Conservation (phyloP, 1,140 invertebrate genomes). For the Harpegnathos saltator region DNA sequence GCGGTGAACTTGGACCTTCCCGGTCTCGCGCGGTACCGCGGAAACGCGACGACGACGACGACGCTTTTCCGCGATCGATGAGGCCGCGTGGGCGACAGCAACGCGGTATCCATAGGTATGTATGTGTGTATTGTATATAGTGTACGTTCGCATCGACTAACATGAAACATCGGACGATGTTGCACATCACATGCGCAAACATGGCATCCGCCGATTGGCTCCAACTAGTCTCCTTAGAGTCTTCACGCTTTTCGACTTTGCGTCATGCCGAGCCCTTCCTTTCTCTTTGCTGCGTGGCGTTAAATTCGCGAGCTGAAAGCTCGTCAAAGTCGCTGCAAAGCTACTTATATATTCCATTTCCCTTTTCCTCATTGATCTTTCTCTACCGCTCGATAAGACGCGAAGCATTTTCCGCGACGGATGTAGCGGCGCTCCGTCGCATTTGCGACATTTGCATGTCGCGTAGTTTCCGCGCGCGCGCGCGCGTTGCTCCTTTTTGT, state of each 20-base stretch:
- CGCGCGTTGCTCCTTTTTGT: conserved; percentile 72
- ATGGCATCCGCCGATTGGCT: too few relatives aligned
- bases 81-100: background rate
- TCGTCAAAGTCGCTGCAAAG: background rate
- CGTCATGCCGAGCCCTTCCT: too few relatives aligned
- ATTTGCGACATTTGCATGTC: too few relatives aligned
- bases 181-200: too few relatives aligned
- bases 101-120: background rate
- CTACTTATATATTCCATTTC: background rate
- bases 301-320: background rate
- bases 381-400: conserved; percentile 13
- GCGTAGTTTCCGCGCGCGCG: conserved; percentile 48
- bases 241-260: too few relatives aligned
- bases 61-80: conserved; percentile 31
- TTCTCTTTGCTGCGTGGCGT: too few relatives aligned
- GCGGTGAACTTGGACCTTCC: conserved; percentile 47
- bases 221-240: too few relatives aligned
- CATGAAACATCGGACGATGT: too few relatives aligned
- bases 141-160: too few relatives aligned
- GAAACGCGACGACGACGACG: too few relatives aligned
- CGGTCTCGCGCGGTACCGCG: background rate
- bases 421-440: background rate
- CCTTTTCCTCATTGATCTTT: background rate
- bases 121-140: background rate
- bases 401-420: background rate